phyloP scores from a whole-genome alignment of 2,113 vertebrate species.

The Amazona guildingii region DNA sequence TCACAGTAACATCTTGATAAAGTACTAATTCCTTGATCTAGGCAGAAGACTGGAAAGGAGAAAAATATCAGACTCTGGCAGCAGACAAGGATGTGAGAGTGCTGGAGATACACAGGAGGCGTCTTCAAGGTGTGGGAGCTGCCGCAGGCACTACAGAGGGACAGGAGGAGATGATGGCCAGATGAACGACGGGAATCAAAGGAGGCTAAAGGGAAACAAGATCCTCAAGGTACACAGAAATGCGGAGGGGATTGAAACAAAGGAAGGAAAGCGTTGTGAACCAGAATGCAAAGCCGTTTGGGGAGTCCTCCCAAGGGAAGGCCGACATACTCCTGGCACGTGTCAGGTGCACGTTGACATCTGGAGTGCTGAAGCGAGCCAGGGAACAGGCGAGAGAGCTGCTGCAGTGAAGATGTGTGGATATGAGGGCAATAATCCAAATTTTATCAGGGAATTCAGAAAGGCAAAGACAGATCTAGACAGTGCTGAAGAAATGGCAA shows the following conservation, averaged over 20 bases:
- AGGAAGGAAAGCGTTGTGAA: background rate
- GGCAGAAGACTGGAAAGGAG: background rate
- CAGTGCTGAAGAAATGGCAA: background rate
- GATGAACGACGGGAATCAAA: fast-evolving
- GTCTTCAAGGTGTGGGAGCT: background rate
- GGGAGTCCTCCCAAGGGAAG: background rate
- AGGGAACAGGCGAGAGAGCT: background rate
- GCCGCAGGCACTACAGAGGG: fast-evolving
- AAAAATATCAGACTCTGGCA: background rate
- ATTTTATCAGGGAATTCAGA: background rate
- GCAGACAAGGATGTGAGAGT: background rate
- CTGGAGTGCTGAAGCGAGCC: background rate
- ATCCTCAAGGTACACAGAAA: fast-evolving
- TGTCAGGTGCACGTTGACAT: fast-evolving
- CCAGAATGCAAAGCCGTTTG: fast-evolving
- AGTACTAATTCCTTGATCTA: background rate
- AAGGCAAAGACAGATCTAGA: background rate
- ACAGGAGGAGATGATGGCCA: background rate
- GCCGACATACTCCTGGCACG: fast-evolving
- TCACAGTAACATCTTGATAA: background rate
- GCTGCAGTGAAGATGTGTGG: background rate
- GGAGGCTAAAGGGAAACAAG: background rate
- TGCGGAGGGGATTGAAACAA: fast-evolving
- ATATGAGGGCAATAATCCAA: background rate
- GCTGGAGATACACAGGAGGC: background rate